Evolutionary conservation across 2,113 vertebrate genomes (phyloP).

Genomic region (Ochotona curzoniae): DNA sequence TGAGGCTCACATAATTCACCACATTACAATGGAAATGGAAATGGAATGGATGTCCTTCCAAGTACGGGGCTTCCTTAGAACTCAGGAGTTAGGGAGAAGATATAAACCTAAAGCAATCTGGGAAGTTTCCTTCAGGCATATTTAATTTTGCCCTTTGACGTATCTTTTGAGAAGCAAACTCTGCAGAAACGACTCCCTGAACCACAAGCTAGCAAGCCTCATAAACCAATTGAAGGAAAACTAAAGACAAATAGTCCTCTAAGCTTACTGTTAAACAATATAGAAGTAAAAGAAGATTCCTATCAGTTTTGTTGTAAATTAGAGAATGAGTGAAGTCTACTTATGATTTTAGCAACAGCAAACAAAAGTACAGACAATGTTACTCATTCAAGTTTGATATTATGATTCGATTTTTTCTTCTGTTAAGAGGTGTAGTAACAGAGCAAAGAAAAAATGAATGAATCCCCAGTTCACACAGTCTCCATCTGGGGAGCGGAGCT

Average conservation of each 20-base stretch:
- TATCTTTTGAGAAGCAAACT: not conserved
- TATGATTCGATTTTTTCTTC: not conserved
- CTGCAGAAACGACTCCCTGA: not conserved
- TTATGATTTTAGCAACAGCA: not conserved
- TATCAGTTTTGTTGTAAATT: not conserved
- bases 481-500: not conserved
- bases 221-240: not conserved
- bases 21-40: not conserved
- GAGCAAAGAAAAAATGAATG: not conserved
- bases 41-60: not conserved
- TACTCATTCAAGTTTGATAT: not conserved
- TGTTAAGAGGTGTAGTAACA: not conserved
- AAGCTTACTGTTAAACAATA: not conserved
- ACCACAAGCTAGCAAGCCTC: not conserved
- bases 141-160: not conserved
- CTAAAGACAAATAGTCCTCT: not conserved
- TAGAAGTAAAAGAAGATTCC: not conserved
- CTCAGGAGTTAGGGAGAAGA: not conserved
- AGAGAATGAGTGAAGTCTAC: not conserved
- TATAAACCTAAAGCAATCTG: not conserved
- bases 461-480: not conserved
- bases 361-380: not conserved
- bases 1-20: fast-evolving
- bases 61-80: not conserved
- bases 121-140: not conserved